These are phyloP conservation scores for Eudemis profundana DNA, from an alignment of 2,888 invertebrate species.

Conservation along the genomic window DNA sequence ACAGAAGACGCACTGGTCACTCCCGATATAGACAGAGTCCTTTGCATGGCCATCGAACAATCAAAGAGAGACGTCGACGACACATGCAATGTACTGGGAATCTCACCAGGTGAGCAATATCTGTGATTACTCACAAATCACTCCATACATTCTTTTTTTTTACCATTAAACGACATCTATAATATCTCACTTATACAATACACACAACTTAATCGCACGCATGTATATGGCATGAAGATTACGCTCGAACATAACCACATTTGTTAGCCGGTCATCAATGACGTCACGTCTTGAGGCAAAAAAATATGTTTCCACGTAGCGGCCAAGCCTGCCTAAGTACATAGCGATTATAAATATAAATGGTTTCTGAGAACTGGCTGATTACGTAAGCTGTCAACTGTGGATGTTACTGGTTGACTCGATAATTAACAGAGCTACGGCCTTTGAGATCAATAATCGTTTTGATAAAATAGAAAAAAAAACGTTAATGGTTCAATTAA, in stretches of 20 bases:
- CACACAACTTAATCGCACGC: conserved; percentile 14
- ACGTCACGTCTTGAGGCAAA: conserved; percentile 68
- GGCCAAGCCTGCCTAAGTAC: conserved; percentile 61
- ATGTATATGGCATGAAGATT: conserved; percentile 31
- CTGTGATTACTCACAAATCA: conserved; percentile 40
- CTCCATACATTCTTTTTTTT: not conserved
- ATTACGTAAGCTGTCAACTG: conserved; percentile 71
- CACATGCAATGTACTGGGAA: conserved; percentile 93
- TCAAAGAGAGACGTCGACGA: conserved; percentile 93
- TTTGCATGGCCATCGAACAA: conserved; percentile 94
- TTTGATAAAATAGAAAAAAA: conserved; percentile 21
- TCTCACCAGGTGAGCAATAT: conserved; percentile 92
- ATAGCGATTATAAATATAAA: conserved; percentile 68
- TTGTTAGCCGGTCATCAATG: conserved; percentile 54
- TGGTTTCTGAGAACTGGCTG: conserved; percentile 72
- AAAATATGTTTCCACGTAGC: conserved; percentile 68
- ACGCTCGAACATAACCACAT: conserved; percentile 10
- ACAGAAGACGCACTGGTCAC: conserved; percentile 86
- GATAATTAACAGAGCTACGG: conserved; percentile 44
- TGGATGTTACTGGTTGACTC: conserved; percentile 59
- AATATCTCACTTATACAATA: not conserved
- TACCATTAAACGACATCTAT: conserved; percentile 9
- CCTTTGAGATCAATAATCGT: conserved; percentile 25
- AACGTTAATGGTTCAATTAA: conserved; percentile 2
- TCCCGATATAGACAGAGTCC: conserved; percentile 92